phyloP scores from a whole-genome alignment of 2,797 vertebrate genomes.

The Telmatherina bonti region DNA sequence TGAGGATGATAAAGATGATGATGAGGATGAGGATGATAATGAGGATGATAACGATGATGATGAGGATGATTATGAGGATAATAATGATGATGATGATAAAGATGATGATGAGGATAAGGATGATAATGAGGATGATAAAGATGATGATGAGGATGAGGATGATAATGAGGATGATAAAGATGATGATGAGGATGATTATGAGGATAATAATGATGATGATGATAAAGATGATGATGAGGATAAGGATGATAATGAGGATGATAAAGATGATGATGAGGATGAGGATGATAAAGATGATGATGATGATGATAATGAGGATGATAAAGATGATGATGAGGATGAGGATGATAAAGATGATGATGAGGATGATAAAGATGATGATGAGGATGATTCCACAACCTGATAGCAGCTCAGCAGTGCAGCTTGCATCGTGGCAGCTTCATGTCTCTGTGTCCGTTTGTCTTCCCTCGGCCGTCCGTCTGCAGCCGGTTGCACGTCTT shows the following conservation, averaged over 20 bases:
- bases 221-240: conserved; percentile 51
- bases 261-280: conserved; percentile 50
- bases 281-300: conserved; percentile 39
- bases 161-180: conserved; percentile 35
- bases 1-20: conserved; percentile 37
- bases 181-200: conserved; percentile 49
- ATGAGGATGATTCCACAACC: conserved; percentile 50
- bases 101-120: conserved; percentile 49
- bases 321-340: conserved; percentile 50
- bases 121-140: conserved; percentile 37
- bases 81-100: conserved; percentile 37
- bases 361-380: conserved; percentile 37
- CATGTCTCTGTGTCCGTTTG: conserved; percentile 47
- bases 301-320: conserved; percentile 44
- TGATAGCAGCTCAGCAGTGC: conserved; percentile 56
- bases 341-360: conserved; percentile 40
- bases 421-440: conserved; percentile 59
- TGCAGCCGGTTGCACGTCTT: conserved; percentile 24
- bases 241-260: too few species aligned
- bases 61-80: conserved; percentile 52
- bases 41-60: conserved; percentile 37
- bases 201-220: too few species aligned
- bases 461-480: conserved; percentile 30
- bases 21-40: conserved; percentile 55
- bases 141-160: conserved; percentile 49